A percentile compares a stretch with the other conserved stretches of the same genome.
Evolutionary conservation across 2,113 vertebrate genomes (phyloP).

Genomic region (Erinaceus europaeus): DNA sequence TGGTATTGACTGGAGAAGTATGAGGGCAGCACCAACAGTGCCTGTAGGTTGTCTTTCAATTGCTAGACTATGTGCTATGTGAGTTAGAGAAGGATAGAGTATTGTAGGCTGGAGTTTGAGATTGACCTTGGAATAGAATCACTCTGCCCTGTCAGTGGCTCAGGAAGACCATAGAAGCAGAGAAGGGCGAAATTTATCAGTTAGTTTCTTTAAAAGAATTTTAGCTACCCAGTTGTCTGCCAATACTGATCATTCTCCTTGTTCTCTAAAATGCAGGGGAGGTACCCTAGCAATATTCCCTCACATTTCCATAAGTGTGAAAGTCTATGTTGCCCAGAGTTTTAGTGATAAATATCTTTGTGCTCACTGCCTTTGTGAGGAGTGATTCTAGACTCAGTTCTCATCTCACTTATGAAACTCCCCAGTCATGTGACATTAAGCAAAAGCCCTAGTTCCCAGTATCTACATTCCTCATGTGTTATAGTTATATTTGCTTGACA

Average conservation of each 20-base stretch:
- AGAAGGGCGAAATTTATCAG: not conserved
- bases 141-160: not conserved
- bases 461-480: not conserved
- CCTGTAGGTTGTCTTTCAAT: not conserved
- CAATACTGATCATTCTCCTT: not conserved
- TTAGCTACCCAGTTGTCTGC: not conserved
- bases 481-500: not conserved
- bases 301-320: fast-evolving
- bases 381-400: not conserved
- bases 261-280: not conserved
- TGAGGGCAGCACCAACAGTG: not conserved
- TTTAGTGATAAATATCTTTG: not conserved
- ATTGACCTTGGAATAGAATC: not conserved
- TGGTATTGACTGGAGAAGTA: not conserved
- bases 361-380: not conserved
- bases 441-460: not conserved
- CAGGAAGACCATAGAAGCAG: not conserved
- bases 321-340: not conserved
- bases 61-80: not conserved
- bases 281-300: not conserved
- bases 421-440: not conserved
- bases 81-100: not conserved
- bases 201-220: not conserved
- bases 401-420: not conserved
- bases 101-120: not conserved